Conservation (phyloP, 2,797 vertebrate species). For the Sebastes taczanowskii region DNA sequence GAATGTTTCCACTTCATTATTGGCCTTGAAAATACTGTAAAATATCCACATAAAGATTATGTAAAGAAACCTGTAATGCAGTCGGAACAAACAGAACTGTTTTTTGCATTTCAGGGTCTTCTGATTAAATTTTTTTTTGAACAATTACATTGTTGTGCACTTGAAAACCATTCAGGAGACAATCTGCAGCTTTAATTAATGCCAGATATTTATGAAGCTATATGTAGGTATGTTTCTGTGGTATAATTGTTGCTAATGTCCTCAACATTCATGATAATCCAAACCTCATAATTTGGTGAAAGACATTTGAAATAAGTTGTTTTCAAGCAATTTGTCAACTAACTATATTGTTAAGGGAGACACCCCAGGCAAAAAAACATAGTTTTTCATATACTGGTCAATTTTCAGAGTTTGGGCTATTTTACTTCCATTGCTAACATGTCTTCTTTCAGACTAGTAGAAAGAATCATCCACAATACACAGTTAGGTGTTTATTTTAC, state of each 20-base stretch:
- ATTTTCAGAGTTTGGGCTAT: no score
- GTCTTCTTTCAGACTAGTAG: no score
- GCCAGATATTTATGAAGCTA: background rate
- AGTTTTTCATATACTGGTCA: no score
- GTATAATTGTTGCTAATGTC: background rate
- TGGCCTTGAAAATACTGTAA: background rate
- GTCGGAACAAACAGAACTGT: background rate
- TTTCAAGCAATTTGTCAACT: background rate
- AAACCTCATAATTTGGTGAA: background rate
- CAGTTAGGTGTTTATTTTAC: no score
- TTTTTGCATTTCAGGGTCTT: background rate
- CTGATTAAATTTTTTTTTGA: rapidly evolving
- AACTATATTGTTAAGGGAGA: background rate
- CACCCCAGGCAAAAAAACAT: no score
- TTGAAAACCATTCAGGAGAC: background rate
- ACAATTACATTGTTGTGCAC: background rate
- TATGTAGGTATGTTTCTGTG: background rate
- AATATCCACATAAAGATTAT: background rate
- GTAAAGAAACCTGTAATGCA: background rate
- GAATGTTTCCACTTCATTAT: background rate
- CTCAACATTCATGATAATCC: background rate
- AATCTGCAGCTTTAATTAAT: background rate
- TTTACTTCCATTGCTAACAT: no score
- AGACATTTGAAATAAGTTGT: background rate
- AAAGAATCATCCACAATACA: no score